Percentiles rank a stretch among this genome's conserved stretches.
Conservation (phyloP, 2,113 vertebrate genomes). For the Pteropus alecto region DNA sequence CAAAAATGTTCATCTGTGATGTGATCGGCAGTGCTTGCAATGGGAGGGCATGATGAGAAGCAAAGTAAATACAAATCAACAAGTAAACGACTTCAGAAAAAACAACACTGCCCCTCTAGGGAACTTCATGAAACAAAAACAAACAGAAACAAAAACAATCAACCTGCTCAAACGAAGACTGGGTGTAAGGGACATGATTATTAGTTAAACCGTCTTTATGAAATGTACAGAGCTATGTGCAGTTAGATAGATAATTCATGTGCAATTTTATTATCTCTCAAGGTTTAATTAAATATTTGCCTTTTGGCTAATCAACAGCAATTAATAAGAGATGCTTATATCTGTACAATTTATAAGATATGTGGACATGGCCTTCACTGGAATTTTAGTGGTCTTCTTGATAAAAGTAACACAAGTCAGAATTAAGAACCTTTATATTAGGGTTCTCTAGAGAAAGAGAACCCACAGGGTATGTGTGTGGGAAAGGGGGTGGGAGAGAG, state of each 20-base stretch:
- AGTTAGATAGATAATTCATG: slow-evolving; percentile 86
- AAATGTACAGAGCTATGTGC: slow-evolving; percentile 83
- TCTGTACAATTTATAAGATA: slow-evolving; percentile 69
- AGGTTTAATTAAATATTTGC: slow-evolving; percentile 89
- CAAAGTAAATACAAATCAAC: slow-evolving; percentile 79
- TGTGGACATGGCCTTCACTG: slow-evolving; percentile 62
- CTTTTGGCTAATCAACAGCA: slow-evolving; percentile 85
- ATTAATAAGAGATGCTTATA: slow-evolving; percentile 84
- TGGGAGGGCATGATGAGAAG: slow-evolving; percentile 42
- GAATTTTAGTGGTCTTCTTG: slow-evolving; percentile 60
- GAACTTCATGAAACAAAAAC: not conserved
- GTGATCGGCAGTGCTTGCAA: slow-evolving; percentile 73
- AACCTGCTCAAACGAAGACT: slow-evolving; percentile 75
- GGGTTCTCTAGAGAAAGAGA: not conserved
- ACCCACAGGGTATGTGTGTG: rapidly evolving
- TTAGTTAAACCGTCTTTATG: slow-evolving; percentile 83
- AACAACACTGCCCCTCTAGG: slow-evolving; percentile 58
- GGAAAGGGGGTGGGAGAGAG: no score
- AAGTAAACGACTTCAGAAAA: slow-evolving; percentile 61
- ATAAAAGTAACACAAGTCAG: not conserved
- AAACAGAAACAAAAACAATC: not conserved
- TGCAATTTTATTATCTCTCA: slow-evolving; percentile 84
- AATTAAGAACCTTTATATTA: not conserved
- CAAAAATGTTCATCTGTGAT: slow-evolving; percentile 43
- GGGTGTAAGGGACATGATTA: slow-evolving; percentile 74